Evolutionary conservation across 2,797 vertebrate species (phyloP), one percentile per base, ranked within the genome.

Genomic region (Hemibagrus guttatus): DNA sequence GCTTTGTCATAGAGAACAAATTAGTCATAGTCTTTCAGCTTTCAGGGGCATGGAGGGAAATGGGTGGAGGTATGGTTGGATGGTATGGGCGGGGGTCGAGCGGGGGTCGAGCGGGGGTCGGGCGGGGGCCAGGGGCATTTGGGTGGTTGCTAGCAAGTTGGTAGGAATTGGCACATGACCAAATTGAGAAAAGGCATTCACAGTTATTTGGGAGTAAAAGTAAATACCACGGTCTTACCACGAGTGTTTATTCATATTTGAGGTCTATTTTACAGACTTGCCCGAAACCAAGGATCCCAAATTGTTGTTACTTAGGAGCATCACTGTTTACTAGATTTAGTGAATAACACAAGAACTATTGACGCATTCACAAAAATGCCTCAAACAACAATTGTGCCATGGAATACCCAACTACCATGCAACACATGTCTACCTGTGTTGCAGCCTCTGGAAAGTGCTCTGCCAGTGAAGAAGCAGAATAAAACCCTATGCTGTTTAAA

Each of bases 321-420:
- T 92, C 91, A 90, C 91, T 85, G 89, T 75, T 83, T 28, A 86
- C 7, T 7, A 88, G 39, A 81, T 21, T 28, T 28, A 31, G n/a
- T 31, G 8, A 78, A 35, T 21, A 78, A 82, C 91, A 89, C 86
- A 71, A 87, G 76, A 92, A 89, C 74, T 80, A 91, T 93, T 92
- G 13, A 49, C 0, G 4, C 31, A 69, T 69, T 69, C 71, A 74
- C 21, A 26, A 74, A 23, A 49, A 31, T 21, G 2, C 28, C 19
- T 35, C 31, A 58, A 79, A 23, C 56, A 39, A 26, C 28, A 59
- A 59, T 11, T 14, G 6, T 39, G 5, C 56, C 31, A 59, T 80
- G 14, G 4, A 86, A 91, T 97, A 98, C 97, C 97, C 13, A 61
- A 61, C 42, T 6, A 64, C 26, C 23, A 49, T 64, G 19, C 39